These are phyloP conservation scores for Scaptomyza flava DNA, from an alignment of 2,888 invertebrate species.

Conservation along the genomic window DNA sequence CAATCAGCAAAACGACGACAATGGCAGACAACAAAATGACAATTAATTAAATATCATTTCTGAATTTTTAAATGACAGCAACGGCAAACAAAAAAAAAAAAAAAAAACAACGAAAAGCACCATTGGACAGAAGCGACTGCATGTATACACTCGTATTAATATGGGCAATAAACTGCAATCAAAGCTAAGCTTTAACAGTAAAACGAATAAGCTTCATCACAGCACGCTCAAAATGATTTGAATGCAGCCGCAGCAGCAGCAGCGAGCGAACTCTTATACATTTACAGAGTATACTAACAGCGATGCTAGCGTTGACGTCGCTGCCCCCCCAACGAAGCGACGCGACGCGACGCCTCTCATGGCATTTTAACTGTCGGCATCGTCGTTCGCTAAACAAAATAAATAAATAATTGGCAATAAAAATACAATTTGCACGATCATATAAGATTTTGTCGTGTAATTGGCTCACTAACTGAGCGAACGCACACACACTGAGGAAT, in stretches of 20 bases:
- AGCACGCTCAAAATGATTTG: not conserved
- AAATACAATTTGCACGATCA: conserved; percentile 80
- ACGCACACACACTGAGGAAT: conserved; percentile 4
- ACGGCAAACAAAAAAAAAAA: not conserved
- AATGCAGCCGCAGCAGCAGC: too few species aligned
- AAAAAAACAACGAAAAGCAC: not conserved
- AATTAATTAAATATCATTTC: conserved; percentile 71
- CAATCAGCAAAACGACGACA: conserved; percentile 56
- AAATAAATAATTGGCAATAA: conserved; percentile 79
- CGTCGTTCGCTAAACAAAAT: conserved; percentile 65
- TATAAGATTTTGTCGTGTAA: conserved; percentile 71
- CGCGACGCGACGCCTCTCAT: conserved; percentile 30
- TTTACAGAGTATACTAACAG: conserved; percentile 29
- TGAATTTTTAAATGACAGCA: conserved; percentile 24
- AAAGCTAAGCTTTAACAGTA: not conserved
- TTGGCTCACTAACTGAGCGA: conserved; percentile 59
- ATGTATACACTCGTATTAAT: conserved; percentile 8
- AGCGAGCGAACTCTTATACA: not conserved
- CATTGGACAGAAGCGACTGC: conserved; percentile 1
- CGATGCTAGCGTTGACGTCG: not conserved
- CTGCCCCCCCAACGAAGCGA: conserved; percentile 25
- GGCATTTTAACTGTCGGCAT: conserved; percentile 46
- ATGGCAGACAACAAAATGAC: conserved; percentile 59
- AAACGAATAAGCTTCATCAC: too few species aligned
- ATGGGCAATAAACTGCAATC: too few species aligned